These are phyloP conservation scores for Cinclus mexicanus DNA, from an alignment of 2,113 vertebrate genomes.

Conservation along the genomic window DNA sequence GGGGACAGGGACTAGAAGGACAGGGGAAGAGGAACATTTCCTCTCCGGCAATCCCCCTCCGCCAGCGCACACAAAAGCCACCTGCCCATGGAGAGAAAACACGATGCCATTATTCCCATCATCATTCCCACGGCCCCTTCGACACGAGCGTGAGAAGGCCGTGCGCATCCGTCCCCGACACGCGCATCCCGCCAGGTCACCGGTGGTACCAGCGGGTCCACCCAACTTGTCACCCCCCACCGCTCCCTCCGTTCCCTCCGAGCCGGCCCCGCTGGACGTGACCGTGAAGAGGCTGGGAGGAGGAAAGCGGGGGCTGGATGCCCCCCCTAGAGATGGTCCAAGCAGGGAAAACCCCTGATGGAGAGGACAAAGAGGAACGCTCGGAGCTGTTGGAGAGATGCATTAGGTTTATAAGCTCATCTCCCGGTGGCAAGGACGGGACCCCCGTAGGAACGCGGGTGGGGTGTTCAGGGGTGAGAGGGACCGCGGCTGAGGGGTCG, in stretches of 20 bases:
- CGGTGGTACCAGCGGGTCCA: not conserved
- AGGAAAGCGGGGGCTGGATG: not conserved
- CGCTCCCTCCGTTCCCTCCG: not conserved
- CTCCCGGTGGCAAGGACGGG: not conserved
- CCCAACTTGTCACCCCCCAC: not conserved
- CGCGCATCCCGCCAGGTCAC: not conserved
- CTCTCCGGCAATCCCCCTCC: not conserved
- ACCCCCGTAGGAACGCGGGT: not conserved
- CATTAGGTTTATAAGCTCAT: not conserved
- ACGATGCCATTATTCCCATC: constrained; percentile 50
- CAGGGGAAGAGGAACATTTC: not conserved
- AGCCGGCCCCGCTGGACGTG: not conserved
- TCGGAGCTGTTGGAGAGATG: not conserved
- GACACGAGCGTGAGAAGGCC: not conserved
- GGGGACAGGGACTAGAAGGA: not conserved
- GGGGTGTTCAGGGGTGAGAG: not conserved
- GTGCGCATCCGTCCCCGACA: not conserved
- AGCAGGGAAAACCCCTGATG: not conserved
- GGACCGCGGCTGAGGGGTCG: not conserved
- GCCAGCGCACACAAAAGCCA: constrained; percentile 45
- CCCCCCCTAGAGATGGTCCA: not conserved
- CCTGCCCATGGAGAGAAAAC: constrained; percentile 42
- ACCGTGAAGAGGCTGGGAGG: not conserved
- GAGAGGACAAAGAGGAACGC: constrained; percentile 42
- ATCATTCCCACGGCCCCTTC: constrained; percentile 36